Evolutionary conservation across 2,113 vertebrate species (phyloP).

Genomic region (Psophia crepitans): DNA sequence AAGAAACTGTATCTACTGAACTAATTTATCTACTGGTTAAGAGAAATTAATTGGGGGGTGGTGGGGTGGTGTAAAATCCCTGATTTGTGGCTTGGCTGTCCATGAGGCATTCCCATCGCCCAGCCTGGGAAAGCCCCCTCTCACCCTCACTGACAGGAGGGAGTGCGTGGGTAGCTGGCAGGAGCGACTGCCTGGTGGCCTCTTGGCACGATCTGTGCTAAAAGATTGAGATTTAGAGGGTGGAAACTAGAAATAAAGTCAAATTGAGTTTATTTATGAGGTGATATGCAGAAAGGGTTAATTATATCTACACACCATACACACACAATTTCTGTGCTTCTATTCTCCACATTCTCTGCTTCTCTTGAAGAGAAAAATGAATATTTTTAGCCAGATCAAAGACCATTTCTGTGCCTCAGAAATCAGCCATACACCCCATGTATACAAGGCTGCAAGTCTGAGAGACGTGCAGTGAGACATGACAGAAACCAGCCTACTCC

Average conservation of each 20-base stretch:
- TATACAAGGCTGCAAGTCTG: rapidly evolving
- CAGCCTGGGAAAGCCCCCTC: not conserved
- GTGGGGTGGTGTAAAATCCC: not conserved
- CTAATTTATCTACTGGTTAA: not conserved
- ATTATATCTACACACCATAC: not conserved
- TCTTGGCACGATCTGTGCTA: not conserved
- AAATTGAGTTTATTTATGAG: not conserved
- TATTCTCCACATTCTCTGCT: not conserved
- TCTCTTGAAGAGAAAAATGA: not conserved
- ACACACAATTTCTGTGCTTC: not conserved
- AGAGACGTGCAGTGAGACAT: not conserved
- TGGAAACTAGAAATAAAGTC: not conserved
- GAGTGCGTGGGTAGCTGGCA: rapidly evolving
- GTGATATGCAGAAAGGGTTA: not conserved
- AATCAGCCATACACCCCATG: not conserved
- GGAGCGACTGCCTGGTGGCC: rapidly evolving
- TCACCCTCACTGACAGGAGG: not conserved
- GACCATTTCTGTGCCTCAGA: not conserved
- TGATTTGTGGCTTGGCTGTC: rapidly evolving
- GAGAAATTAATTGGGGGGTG: not conserved
- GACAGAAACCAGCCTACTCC: not conserved
- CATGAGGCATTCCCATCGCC: not conserved
- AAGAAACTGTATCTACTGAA: not conserved
- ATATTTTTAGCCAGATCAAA: not conserved
- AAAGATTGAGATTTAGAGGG: not conserved